These are phyloP conservation scores for Ochotona curzoniae DNA, from an alignment of 2,113 vertebrate genomes.

Conservation along the genomic window DNA sequence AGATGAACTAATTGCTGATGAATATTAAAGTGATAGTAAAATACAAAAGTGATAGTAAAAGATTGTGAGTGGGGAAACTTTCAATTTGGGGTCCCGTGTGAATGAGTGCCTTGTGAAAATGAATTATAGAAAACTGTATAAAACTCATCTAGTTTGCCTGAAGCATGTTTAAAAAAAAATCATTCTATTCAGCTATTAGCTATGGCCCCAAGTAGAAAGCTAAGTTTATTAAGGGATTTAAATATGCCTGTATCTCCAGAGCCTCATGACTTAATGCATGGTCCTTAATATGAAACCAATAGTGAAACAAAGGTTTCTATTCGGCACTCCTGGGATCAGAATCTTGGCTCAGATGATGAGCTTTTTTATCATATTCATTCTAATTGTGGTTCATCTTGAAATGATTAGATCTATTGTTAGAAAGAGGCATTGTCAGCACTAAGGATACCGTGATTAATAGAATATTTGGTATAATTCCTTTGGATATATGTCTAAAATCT, in stretches of 20 bases:
- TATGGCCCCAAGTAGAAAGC: constrained; percentile 56
- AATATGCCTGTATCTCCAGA: constrained; percentile 85
- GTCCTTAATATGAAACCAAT: constrained; percentile 88
- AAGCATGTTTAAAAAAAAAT: neutral
- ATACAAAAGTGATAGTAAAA: neutral
- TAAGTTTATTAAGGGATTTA: constrained; percentile 90
- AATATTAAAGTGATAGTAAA: neutral
- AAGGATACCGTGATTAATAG: constrained; percentile 84
- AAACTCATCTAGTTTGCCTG: neutral
- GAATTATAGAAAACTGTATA: constrained; percentile 33
- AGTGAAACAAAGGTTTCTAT: constrained; percentile 86
- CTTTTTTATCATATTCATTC: constrained; percentile 90
- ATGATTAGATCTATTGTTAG: constrained; percentile 88
- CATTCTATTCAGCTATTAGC: constrained; percentile 5
- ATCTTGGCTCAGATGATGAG: constrained; percentile 87
- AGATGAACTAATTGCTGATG: neutral
- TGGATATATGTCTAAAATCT: constrained; percentile 87
- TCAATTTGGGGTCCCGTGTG: neutral
- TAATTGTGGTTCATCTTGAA: constrained; percentile 89
- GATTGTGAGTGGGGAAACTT: neutral
- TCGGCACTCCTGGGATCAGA: constrained; percentile 83
- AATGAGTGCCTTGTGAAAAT: constrained; percentile 42
- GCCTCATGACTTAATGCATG: constrained; percentile 84
- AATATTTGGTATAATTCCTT: constrained; percentile 86
- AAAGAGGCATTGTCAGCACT: constrained; percentile 88